phyloP scores from a whole-genome alignment of 2,888 invertebrate genomes.

The Phania funesta region DNA sequence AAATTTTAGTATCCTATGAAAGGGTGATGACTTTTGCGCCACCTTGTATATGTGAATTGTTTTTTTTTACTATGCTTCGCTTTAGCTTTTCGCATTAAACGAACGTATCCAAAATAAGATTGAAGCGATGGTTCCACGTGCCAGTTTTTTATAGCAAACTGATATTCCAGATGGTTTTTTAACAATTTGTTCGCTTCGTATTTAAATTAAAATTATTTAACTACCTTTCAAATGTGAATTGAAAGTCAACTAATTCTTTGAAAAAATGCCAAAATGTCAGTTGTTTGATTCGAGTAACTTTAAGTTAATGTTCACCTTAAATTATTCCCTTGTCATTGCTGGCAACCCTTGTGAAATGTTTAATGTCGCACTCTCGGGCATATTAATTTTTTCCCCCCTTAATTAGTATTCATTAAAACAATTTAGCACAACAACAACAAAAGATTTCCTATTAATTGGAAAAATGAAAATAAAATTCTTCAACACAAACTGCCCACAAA shows the following conservation, averaged over 20 bases:
- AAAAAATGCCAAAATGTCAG: not conserved
- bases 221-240: no score
- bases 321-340: not conserved
- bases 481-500: constrained; percentile 14
- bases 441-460: constrained; percentile 61
- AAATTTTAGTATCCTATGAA: no score
- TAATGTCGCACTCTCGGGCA: constrained; percentile 13
- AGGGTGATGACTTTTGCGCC: no score
- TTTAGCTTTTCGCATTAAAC: no score
- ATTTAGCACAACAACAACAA: constrained; percentile 32
- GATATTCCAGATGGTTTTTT: no score
- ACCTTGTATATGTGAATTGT: no score
- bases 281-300: not conserved
- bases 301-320: not conserved
- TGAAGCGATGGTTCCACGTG: no score
- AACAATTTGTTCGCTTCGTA: no score
- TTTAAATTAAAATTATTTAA: no score
- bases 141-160: no score
- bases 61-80: no score
- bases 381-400: constrained; percentile 42
- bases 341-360: constrained; percentile 25
- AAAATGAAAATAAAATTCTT: constrained; percentile 36
- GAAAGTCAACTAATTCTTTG: not conserved
- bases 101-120: no score
- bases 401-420: constrained; percentile 65